Conservation (phyloP, 1,140 invertebrate species). For the Tribolium madens region DNA sequence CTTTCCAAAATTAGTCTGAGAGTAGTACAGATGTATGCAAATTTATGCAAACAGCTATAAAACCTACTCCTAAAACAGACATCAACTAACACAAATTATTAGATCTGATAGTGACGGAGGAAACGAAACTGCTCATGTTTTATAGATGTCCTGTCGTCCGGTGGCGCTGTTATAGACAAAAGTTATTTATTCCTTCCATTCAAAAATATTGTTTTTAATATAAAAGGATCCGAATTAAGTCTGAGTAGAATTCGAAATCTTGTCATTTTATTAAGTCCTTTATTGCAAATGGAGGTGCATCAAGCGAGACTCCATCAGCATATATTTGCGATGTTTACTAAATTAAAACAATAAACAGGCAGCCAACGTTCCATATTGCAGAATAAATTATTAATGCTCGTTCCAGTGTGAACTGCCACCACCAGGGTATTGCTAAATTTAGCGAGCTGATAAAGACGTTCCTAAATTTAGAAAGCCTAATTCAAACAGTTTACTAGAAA, state of each 20-base stretch:
- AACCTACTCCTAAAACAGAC: neutral
- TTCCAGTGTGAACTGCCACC: slow-evolving; percentile 20
- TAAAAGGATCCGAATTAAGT: no score
- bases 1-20: neutral
- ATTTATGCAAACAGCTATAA: neutral
- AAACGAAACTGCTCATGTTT: neutral
- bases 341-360: slow-evolving; percentile 37
- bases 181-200: neutral
- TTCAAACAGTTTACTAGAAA: neutral
- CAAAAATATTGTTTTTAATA: no score
- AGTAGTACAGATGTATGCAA: neutral
- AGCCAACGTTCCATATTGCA: slow-evolving; percentile 19
- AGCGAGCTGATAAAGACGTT: slow-evolving; percentile 16
- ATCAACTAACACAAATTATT: neutral
- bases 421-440: slow-evolving; percentile 29
- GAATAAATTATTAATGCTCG: slow-evolving; percentile 34
- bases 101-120: neutral
- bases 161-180: neutral
- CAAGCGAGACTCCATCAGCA: neutral
- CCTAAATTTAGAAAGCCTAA: neutral
- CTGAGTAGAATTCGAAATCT: neutral
- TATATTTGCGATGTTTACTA: slow-evolving; percentile 1
- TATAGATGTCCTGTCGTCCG: neutral
- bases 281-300: neutral
- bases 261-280: neutral